Percentiles rank a stretch among this genome's conserved stretches.
phyloP scores from a whole-genome alignment of 2,888 invertebrate genomes.

The Gymnosoma rotundatum region DNA sequence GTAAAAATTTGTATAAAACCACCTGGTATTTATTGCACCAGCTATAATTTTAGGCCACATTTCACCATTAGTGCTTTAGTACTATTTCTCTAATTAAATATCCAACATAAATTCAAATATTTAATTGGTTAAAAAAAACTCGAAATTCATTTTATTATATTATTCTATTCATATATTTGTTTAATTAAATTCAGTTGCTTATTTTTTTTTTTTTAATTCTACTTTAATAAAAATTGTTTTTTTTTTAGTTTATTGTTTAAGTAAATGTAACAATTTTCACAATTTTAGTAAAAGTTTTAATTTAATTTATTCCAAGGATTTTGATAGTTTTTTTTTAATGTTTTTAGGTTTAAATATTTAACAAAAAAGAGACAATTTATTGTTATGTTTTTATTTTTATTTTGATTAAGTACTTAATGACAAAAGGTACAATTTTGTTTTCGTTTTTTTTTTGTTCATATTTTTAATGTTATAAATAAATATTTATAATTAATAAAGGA shows the following conservation, averaged over 20 bases:
- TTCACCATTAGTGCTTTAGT: too few species aligned
- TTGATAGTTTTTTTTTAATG: slow-evolving; percentile 37
- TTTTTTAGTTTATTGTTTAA: slow-evolving; percentile 9
- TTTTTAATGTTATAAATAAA: slow-evolving; percentile 9
- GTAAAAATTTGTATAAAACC: too few species aligned
- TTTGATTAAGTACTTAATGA: slow-evolving; percentile 62
- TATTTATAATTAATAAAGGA: not conserved
- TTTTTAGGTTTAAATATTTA: slow-evolving; percentile 57
- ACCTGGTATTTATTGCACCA: too few species aligned
- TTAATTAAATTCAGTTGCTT: slow-evolving; percentile 60
- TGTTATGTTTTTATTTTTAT: slow-evolving; percentile 32
- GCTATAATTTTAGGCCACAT: too few species aligned
- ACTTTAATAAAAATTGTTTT: slow-evolving; percentile 57
- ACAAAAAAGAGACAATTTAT: slow-evolving; percentile 58
- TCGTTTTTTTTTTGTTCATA: slow-evolving; percentile 15
- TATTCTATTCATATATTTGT: slow-evolving; percentile 53
- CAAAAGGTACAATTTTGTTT: slow-evolving; percentile 62
- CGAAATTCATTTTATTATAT: not conserved
- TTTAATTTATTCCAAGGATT: slow-evolving; percentile 31
- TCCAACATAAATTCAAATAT: not conserved
- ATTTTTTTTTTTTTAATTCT: slow-evolving; percentile 42
- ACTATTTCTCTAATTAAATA: too few species aligned
- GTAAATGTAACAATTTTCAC: slow-evolving; percentile 49
- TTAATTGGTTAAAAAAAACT: not conserved
- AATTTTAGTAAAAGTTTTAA: slow-evolving; percentile 48